Conservation (phyloP, 2,113 vertebrate genomes). For the Brachyistius frenatus region DNA sequence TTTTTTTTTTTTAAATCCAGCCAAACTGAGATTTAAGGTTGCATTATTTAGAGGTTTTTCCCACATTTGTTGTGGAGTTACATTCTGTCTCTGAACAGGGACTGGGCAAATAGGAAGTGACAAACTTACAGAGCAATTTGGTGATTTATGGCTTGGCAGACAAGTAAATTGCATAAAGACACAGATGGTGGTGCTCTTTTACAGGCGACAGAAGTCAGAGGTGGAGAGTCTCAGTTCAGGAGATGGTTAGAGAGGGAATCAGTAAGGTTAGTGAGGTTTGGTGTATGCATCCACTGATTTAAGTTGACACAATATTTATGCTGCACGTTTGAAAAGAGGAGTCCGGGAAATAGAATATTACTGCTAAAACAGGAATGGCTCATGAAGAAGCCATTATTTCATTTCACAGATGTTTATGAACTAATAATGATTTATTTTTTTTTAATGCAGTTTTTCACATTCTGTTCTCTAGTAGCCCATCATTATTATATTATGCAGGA, state of each 20-base stretch:
- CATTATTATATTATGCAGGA: not conserved
- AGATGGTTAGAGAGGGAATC: constrained; percentile 12
- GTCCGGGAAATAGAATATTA: not conserved
- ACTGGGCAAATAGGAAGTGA: constrained; percentile 38
- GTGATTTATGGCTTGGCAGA: constrained; percentile 34
- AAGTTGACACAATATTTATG: not conserved
- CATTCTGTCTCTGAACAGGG: constrained; percentile 21
- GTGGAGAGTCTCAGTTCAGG: constrained; percentile 35
- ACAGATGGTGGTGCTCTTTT: constrained; percentile 53
- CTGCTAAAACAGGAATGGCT: too few species aligned
- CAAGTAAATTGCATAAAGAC: constrained; percentile 21
- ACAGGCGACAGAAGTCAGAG: constrained; percentile 19
- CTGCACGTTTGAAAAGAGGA: not conserved
- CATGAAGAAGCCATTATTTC: too few species aligned
- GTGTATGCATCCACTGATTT: not conserved
- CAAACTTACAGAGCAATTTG: constrained; percentile 28
- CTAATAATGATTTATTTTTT: too few species aligned
- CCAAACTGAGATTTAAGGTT: constrained; percentile 16
- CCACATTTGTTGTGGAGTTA: constrained; percentile 17
- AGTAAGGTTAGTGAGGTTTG: not conserved
- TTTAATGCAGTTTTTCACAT: too few species aligned
- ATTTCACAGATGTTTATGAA: too few species aligned
- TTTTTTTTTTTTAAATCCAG: constrained; percentile 2
- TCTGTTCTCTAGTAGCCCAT: too few species aligned
- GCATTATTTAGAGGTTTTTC: constrained; percentile 24